Base-by-base conservation (phyloP, 1,140 invertebrate genomes). In the Oncopeltus fasciatus region DNA sequence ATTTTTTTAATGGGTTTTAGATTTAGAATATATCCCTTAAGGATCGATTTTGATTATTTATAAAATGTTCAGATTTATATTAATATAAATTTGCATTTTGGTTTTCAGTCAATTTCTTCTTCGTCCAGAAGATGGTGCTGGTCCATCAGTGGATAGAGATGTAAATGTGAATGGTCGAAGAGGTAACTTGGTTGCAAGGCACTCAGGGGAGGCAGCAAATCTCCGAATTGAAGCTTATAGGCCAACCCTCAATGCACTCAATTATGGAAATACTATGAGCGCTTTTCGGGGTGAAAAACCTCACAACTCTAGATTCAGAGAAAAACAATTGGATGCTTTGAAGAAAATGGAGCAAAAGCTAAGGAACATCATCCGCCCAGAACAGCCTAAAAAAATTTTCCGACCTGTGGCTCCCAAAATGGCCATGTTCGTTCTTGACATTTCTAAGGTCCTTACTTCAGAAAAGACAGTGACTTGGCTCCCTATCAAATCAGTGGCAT, bases 371-470 rank as follows among this genome's bases (percentile, higher is more conserved):
- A 53, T 47, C 18, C 31, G 56, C 47, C 28, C 28, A 26, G 43
- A 60, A 18, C 33, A 51, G 8, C 1, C 29, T 8, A 62, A 51
- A 20, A 59, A 59, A 38, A 31, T 31, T 9, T 33, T 58, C 1
- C 60, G 59, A 51, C 56, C 46, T 27, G 29, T 24, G 44, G 43
- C 63, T 26, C 62, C 67, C n/a, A 66, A 68, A 38, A 68, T 94
- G 68, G 83, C 83, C 33, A 79, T 94, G 70, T 92, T 90, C 76
- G 85, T 92, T n/a, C 75, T 94, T 44, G 90, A 95, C 72, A 87
- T 95, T 61, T 83, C 82, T 18, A 76, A 83, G 47, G 82, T 87
- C 57, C 73, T 77, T 69, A 76, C 77, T 24, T 28, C 28, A 18
- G 28, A 57, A 11, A 16, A 38, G 16, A 33, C 74, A 59, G 87